Base-by-base conservation (phyloP, 2,113 vertebrate species). In the Podarcis muralis region DNA sequence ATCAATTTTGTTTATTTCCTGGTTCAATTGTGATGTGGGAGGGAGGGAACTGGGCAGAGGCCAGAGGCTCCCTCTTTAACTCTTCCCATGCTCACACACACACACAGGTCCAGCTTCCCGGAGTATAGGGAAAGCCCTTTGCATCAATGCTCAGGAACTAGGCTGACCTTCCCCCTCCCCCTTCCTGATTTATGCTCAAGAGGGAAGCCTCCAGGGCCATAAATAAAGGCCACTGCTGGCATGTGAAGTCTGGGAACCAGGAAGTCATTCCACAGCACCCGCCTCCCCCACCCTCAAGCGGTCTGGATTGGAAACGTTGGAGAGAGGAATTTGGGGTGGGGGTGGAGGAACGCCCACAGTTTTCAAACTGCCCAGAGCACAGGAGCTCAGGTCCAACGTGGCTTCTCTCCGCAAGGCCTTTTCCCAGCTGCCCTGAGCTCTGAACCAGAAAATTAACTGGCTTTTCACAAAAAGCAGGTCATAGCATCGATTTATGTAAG, bases 1-100 rank as follows among this genome's bases (percentile, higher is more conserved):
- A 81, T 92, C 94, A 93, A 53, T 95, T 96, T 95, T 97, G 97
- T 97, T 97, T 97, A 96, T 95, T 97, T 97, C 97, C 97, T 96
- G 96, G 95, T 91, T 87, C 74, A 85, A 95, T 95, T 96, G 96
- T 95, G 82, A 90, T 93, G 91, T 78, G 86, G 90, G 93, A 94
- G 90, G 93, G 91, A 90, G 25, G 32, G 57, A 48, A n/a, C 12
- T 23, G 59, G 5, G 25, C 18, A 6, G 6, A 12, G 12, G 62
- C 23, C 22, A 25, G 35, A n/a, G 77, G 32, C 74, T 35, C 86
- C 86, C 92, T 84, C 91, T 89, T 96, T 97, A 97, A 97, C 96
- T 76, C 95, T 88, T 93, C 90, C 93, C 0, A 1, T 0, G 5
- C 95, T 7, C 1, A 84, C 75, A 4, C 87, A 95, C 43, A 2